Base-by-base conservation (phyloP, 92 coral and sea anemone genomes). In the Paramuricea clavata region DNA sequence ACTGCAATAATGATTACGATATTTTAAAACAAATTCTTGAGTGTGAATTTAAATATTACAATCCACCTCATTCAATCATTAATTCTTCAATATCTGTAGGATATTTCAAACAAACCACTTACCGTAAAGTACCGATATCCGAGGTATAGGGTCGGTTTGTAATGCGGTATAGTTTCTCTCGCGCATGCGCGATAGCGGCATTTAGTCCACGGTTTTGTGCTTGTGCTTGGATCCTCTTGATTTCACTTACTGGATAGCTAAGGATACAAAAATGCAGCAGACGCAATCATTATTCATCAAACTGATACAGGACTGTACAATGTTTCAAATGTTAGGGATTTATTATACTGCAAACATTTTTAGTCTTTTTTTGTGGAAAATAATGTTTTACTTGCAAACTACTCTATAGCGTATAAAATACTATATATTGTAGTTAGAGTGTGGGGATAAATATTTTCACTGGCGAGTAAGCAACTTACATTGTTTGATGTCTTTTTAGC, bases 401-500 rank as follows among this genome's bases (percentile, higher is more conserved):
- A 32, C 50, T 4, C 78, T 28, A 12, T 72, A 12, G 49, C 32
- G 11, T 23, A 9, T 12, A 1, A 72, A 10, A 23, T 35, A 6
- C 25, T 28, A 27, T 72, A 35, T 49, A 72, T 31, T 11, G 23
- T 3, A 25, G 8, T 3, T 36, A 36, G 42, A 36, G 42, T 3
- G 4, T 36, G 8, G 42, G 4, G 42, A 36, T n/a, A n/a, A n/a
- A n/a, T n/a, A n/a, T n/a, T 3, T 36, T 5, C 52, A 12, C 52
- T 6, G 52, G 15, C 52, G 3, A 15, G 17, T 10, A 47, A 15
- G 19, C 2, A 16, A 89, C 98, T 86, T 91, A 95, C 99, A 94
- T 93, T 78, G 93, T 71, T 72, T 96, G 95, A 11, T 94, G 95
- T 93, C 99, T 91, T 74, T 93, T 90, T 0, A 96, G 92, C 72